A percentile compares a stretch with the other conserved stretches of the same genome.
Conservation (phyloP, 2,888 invertebrate species). For the Nomada fabriciana region DNA sequence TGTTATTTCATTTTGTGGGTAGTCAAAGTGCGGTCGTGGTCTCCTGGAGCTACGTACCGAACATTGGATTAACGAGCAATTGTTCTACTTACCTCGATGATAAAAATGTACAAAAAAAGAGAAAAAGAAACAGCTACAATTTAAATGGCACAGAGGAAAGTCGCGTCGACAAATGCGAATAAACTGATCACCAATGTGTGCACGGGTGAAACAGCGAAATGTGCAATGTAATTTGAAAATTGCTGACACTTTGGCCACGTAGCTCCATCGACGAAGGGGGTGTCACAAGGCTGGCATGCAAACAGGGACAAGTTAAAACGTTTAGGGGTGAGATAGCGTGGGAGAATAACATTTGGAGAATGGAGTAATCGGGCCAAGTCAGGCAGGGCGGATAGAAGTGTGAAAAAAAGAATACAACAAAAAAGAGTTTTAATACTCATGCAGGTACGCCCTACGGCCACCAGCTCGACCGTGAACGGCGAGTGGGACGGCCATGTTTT, state of each 20-base stretch:
- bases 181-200: background rate
- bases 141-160: background rate
- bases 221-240: background rate
- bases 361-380: slow-evolving; percentile 13
- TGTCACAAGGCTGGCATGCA: slow-evolving; percentile 66
- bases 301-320: slow-evolving; percentile 27
- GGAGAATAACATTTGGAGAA: background rate
- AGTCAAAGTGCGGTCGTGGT: slow-evolving; percentile 66
- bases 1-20: slow-evolving; percentile 60
- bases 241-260: slow-evolving; percentile 34
- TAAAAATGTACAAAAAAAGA: background rate
- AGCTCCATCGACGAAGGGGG: slow-evolving; percentile 61
- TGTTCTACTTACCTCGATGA: slow-evolving; percentile 46
- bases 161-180: background rate
- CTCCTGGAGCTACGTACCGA: slow-evolving; percentile 65
- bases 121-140: background rate
- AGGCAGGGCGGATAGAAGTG: slow-evolving; percentile 26
- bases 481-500: slow-evolving; percentile 61
- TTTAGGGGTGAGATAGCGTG: slow-evolving; percentile 1
- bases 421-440: slow-evolving; percentile 55
- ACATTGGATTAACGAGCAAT: background rate
- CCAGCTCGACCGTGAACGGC: slow-evolving; percentile 59
- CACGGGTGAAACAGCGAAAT: background rate
- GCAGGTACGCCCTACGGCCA: slow-evolving; percentile 73
- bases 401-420: slow-evolving; percentile 25